Percentiles rank a stretch among this genome's conserved stretches.
phyloP scores from a whole-genome alignment of 2,113 vertebrate species.

The Rhinolophus ferrumequinum region DNA sequence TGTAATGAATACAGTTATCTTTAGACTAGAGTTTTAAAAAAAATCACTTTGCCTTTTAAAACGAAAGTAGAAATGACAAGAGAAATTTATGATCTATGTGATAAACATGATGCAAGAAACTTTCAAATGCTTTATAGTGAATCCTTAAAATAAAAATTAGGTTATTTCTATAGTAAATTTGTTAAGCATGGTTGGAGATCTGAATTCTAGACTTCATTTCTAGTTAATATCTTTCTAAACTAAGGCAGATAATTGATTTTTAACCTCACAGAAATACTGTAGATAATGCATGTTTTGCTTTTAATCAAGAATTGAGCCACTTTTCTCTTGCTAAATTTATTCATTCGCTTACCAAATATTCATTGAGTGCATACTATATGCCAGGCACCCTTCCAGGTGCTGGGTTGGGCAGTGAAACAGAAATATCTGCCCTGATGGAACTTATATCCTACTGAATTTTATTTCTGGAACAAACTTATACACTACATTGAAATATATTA shows the following conservation, averaged over 20 bases:
- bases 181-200: neutral
- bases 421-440: neutral
- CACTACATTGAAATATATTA: neutral
- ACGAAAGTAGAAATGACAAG: conserved; percentile 23
- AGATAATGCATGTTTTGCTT: neutral
- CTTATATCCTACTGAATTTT: neutral
- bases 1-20: neutral
- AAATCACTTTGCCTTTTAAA: neutral
- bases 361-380: neutral
- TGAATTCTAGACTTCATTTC: conserved; percentile 17
- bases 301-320: neutral
- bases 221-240: conserved; percentile 29
- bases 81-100: neutral
- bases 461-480: neutral
- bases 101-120: neutral
- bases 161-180: conserved; percentile 33
- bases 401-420: neutral
- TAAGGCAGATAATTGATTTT: neutral
- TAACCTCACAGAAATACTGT: neutral
- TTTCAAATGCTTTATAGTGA: conserved; percentile 17
- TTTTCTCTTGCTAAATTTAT: conserved; percentile 14
- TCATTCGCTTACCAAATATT: neutral
- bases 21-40: neutral
- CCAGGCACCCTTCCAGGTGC: neutral
- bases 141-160: neutral